Conservation (phyloP, 2,113 vertebrate species). For the Fukomys damarensis region DNA sequence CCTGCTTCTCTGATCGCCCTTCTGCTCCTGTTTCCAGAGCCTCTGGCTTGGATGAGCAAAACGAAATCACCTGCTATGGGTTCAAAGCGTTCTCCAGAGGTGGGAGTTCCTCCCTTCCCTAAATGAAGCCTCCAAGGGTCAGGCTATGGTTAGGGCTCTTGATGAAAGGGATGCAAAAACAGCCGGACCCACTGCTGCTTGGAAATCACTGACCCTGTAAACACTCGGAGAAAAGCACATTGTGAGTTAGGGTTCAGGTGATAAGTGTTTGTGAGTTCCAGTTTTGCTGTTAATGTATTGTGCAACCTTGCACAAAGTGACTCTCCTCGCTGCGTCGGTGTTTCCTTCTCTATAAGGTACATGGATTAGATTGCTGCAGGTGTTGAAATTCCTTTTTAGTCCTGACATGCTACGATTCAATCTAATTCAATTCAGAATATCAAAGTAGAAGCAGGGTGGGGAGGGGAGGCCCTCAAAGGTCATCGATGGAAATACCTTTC, state of each 20-base stretch:
- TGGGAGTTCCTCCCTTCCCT: not conserved
- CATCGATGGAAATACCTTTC: not conserved
- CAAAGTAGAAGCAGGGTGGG: slow-evolving; percentile 21
- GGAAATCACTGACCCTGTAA: not conserved
- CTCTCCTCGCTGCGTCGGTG: not conserved
- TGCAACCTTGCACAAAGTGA: not conserved
- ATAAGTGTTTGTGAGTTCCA: not conserved
- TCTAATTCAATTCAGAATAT: slow-evolving; percentile 40
- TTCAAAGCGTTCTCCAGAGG: not conserved
- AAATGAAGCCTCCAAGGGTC: not conserved
- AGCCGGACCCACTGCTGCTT: not conserved
- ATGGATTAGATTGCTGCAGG: not conserved
- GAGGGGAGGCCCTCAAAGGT: slow-evolving; percentile 9
- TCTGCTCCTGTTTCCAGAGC: not conserved
- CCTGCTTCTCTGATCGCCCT: not conserved
- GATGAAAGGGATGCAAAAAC: not conserved
- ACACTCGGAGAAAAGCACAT: not conserved
- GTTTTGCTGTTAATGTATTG: not conserved
- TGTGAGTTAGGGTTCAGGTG: not conserved
- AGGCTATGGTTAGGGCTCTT: not conserved
- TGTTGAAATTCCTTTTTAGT: not conserved
- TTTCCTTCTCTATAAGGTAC: not conserved
- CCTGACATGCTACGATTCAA: not conserved
- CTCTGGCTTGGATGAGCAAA: not conserved
- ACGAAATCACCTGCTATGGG: not conserved